These are phyloP conservation scores for Hyles euphorbiae DNA, from an alignment of 1,140 invertebrate genomes.

Conservation along the genomic window DNA sequence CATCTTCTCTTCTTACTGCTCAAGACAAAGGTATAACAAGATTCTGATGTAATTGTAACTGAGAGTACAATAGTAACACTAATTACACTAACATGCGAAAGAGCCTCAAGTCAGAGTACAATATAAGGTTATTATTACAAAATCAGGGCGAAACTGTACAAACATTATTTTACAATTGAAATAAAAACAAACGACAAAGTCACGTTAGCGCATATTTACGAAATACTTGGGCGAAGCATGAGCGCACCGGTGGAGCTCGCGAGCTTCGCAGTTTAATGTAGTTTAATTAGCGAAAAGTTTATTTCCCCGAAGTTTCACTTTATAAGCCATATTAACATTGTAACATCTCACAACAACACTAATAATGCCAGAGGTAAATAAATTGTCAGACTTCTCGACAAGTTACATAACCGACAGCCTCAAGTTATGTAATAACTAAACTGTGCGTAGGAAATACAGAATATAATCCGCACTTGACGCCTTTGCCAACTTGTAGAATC, in stretches of 20 bases:
- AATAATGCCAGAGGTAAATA: constrained; percentile 25
- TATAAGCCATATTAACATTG: constrained; percentile 20
- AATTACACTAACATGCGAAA: no score
- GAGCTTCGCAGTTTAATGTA: not conserved
- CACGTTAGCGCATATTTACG: no score
- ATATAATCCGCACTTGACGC: constrained; percentile 2
- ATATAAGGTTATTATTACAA: no score
- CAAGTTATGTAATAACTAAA: constrained; percentile 16
- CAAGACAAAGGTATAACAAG: constrained; percentile 83
- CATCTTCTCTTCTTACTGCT: constrained; percentile 86
- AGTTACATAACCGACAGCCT: constrained; percentile 13
- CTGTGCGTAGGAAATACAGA: constrained; percentile 7
- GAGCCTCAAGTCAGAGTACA: no score
- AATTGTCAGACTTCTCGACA: constrained; percentile 17
- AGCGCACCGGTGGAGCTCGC: no score
- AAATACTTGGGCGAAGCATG: no score
- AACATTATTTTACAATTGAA: no score
- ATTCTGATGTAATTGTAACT: no score
- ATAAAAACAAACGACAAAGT: no score
- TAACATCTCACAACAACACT: constrained; percentile 13
- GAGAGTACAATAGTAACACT: no score
- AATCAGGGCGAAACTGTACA: no score
- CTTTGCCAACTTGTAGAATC: no score
- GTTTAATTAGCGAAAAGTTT: constrained; percentile 13
- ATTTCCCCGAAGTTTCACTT: constrained; percentile 16